Conservation (phyloP, 2,113 vertebrate genomes). For the Bostrychus sinensis region DNA sequence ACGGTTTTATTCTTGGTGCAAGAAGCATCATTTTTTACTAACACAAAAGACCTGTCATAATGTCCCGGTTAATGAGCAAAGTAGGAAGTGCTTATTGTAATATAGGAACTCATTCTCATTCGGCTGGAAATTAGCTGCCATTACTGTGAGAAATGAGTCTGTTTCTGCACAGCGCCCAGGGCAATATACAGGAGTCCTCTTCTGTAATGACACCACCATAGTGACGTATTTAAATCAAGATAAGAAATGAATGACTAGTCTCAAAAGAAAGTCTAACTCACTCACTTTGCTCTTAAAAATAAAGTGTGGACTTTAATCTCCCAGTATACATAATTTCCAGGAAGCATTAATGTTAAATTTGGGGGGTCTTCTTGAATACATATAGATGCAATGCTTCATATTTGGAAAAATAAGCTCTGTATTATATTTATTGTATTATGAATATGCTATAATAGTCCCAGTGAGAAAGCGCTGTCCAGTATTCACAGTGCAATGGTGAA, state of each 20-base stretch:
- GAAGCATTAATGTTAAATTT: too few relatives aligned
- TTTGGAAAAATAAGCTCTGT: too few relatives aligned
- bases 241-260: slow-evolving; percentile 14
- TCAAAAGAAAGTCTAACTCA: slow-evolving; percentile 1
- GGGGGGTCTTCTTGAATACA: too few relatives aligned
- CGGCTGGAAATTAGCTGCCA: slow-evolving; percentile 69
- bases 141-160: slow-evolving; percentile 53
- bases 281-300: slow-evolving; percentile 13
- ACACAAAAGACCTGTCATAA: slow-evolving; percentile 19
- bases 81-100: slow-evolving; percentile 43
- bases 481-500: too few relatives aligned
- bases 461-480: too few relatives aligned
- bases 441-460: too few relatives aligned
- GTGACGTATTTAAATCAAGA: slow-evolving; percentile 14
- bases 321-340: too few relatives aligned
- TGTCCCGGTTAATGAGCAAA: slow-evolving; percentile 43
- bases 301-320: too few relatives aligned
- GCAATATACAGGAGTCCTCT: slow-evolving; percentile 41
- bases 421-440: too few relatives aligned
- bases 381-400: too few relatives aligned
- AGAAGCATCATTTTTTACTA: slow-evolving; percentile 7
- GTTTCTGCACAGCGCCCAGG: slow-evolving; percentile 28
- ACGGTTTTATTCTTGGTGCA: not conserved
- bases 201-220: slow-evolving; percentile 26
- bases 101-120: slow-evolving; percentile 20